phyloP scores from a whole-genome alignment of 2,113 vertebrate genomes.

The Poicephalus gulielmi region DNA sequence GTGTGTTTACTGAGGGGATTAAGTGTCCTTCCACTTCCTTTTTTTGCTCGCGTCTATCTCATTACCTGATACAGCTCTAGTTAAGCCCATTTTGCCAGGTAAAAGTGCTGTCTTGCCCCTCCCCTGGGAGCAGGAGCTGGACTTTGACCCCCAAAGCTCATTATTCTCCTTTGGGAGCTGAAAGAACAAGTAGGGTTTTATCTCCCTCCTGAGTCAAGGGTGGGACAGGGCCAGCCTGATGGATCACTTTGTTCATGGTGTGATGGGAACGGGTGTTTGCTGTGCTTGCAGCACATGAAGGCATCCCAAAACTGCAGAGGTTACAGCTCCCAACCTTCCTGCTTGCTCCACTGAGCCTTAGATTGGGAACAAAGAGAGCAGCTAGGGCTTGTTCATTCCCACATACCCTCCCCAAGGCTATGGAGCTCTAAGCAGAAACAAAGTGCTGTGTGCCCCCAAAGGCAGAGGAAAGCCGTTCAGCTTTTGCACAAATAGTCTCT shows the following conservation, averaged over 20 bases:
- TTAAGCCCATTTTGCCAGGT: not conserved
- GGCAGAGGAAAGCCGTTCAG: not conserved
- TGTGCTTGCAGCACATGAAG: not conserved
- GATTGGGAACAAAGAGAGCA: not conserved
- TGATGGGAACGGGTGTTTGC: not conserved
- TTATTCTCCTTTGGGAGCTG: not conserved
- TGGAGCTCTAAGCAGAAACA: not conserved
- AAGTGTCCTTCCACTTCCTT: not conserved
- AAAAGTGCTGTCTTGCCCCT: not conserved
- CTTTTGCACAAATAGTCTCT: not conserved
- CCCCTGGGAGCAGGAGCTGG: not conserved
- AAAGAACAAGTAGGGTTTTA: not conserved
- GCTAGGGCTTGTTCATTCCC: not conserved
- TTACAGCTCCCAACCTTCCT: not conserved
- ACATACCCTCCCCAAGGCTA: too few relatives aligned
- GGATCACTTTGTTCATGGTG: not conserved
- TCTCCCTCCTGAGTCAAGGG: not conserved
- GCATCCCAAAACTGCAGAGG: not conserved
- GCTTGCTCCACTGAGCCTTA: not conserved
- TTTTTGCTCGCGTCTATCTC: not conserved
- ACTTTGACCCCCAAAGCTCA: not conserved
- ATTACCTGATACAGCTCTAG: not conserved
- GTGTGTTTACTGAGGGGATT: constrained; percentile 27
- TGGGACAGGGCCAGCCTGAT: not conserved
- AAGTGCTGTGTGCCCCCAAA: not conserved